Percentiles rank a stretch among this genome's conserved stretches.
Conservation (phyloP, 2,797 vertebrate genomes). For the Echiichthys vipera region DNA sequence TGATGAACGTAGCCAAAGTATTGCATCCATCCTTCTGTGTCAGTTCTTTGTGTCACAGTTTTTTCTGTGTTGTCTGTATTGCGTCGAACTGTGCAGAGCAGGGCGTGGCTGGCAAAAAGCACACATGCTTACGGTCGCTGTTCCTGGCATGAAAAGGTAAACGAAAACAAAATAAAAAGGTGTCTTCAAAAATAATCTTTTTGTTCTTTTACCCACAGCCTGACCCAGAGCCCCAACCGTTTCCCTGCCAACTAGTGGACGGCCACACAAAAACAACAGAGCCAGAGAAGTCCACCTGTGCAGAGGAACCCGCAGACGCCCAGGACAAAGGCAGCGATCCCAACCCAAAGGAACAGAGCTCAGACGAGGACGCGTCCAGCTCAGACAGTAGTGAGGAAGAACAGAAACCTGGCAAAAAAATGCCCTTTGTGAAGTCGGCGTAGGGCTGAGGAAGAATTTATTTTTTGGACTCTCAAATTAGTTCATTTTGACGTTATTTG, state of each 20-base stretch:
- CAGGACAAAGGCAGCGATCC: conserved; percentile 73
- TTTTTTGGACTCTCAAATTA: conserved; percentile 63
- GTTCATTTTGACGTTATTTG: conserved; percentile 53
- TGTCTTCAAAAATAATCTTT: not conserved
- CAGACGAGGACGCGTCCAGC: conserved; percentile 25
- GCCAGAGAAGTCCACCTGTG: conserved; percentile 75
- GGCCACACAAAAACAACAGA: conserved; percentile 29
- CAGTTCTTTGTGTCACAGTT: not conserved
- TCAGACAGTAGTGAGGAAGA: conserved; percentile 72
- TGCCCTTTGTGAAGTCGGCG: conserved; percentile 91
- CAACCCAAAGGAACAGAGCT: conserved; percentile 55
- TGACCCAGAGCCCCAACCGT: conserved; percentile 48
- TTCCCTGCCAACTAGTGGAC: conserved; percentile 42
- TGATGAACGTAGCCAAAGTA: not conserved
- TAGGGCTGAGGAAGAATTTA: conserved; percentile 38
- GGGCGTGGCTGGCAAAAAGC: not conserved
- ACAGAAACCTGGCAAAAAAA: conserved; percentile 89
- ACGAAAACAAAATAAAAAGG: too few relatives aligned
- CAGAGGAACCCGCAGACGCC: conserved; percentile 72
- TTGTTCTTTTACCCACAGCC: conserved; percentile 51
- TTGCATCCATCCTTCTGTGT: not conserved
- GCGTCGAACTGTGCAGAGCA: not conserved
- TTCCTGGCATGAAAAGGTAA: not conserved
- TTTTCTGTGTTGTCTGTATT: not conserved
- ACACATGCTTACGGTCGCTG: not conserved